Base-by-base conservation (phyloP, 2,113 vertebrate genomes). In the Diphyllodes magnificus region DNA sequence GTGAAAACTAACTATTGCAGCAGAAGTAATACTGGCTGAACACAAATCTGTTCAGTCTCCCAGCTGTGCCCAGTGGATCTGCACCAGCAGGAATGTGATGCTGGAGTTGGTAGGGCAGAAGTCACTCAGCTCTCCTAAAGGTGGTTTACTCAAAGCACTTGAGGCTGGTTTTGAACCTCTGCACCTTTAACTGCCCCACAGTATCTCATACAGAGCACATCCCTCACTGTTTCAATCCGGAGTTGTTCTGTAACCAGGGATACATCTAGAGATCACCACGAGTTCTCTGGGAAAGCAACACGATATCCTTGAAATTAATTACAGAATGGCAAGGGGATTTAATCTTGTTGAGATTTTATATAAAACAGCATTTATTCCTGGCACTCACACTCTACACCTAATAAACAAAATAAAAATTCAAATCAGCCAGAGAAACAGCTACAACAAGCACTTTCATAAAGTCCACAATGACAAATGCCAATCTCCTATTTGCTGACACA, bases 331-430 rank as follows among this genome's bases (percentile, higher is more conserved):
- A 79, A 69, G 53, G 45, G 44, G 86, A 81, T 82, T 93, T 93
- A 87, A 96, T 95, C 87, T 72, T 30, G 68, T 11, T 63, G 92
- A 95, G 83, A 90, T 80, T 73, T 92, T 79, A 65, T 27, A 90
- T 85, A 87, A 91, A 96, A 88, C 33, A 71, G 51, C 84, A 84
- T 95, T 92, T 94, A 88, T 79, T 27, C 61, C 86, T 95, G 96
- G 95, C 86, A 89, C 76, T 79, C 78, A 83, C 19, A 39, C 49
- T 76, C 61, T 39, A 77, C 86, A 96, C 37, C 61, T 95, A 96
- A 92, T 91, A 82, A 88, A 95, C 49, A 94, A 93, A 96, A 95
- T 91, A 94, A 97, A 96, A 96, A 96, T 96, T 95, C 95, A 93
- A 86, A 97, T 92, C 73, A 95, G 95, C 76, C 80, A 92, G 78